Percentiles rank a stretch among this genome's conserved stretches.
Conservation (phyloP, 2,113 vertebrate species). For the Eulemur macaco region DNA sequence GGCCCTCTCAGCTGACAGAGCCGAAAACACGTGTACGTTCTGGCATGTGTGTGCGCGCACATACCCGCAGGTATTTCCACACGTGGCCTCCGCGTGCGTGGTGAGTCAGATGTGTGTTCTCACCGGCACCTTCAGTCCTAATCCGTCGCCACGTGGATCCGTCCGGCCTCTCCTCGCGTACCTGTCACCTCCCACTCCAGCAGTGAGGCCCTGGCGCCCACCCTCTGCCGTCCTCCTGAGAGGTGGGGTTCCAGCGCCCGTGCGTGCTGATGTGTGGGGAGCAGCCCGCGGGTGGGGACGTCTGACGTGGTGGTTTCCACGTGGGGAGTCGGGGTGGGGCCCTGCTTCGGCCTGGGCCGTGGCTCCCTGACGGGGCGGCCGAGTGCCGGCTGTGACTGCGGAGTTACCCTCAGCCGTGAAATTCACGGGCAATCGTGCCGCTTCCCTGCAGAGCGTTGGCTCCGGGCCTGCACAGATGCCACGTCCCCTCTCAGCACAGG, state of each 20-base stretch:
- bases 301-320: accelerated
- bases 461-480: not conserved
- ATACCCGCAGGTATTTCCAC: accelerated
- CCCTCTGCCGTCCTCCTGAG: too few relatives aligned
- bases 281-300: accelerated
- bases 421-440: accelerated
- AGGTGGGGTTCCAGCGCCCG: accelerated
- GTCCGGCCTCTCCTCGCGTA: too few relatives aligned
- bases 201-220: not conserved
- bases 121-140: not conserved
- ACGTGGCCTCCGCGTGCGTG: accelerated
- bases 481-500: accelerated
- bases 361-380: not conserved
- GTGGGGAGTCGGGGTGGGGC: too few relatives aligned
- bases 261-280: not conserved
- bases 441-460: accelerated
- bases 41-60: accelerated
- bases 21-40: accelerated
- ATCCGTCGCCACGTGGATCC: accelerated
- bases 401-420: not conserved
- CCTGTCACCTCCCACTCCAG: not conserved
- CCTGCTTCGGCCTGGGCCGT: accelerated
- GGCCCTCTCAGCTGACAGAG: not conserved
- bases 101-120: not conserved
- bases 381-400: not conserved